Evolutionary conservation across 2,113 vertebrate genomes (phyloP).

Genomic region (Lonchura striata): DNA sequence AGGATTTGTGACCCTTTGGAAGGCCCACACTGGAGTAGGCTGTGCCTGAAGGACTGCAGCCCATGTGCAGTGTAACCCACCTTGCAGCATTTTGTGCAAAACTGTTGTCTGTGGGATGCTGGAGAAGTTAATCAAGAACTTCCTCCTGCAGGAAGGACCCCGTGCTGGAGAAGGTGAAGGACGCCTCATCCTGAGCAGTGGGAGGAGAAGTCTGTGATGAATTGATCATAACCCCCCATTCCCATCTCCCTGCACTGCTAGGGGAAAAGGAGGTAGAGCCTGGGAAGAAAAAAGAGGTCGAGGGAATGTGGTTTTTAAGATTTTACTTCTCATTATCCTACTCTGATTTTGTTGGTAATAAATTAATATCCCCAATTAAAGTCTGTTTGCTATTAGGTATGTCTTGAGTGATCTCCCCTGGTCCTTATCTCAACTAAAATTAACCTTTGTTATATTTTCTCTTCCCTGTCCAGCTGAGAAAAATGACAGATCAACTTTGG

Average conservation of each 20-base stretch:
- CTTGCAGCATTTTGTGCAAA: neutral
- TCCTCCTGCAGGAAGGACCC: neutral
- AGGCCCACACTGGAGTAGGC: neutral
- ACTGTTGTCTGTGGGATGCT: neutral
- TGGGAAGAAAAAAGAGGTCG: neutral
- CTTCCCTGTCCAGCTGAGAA: neutral
- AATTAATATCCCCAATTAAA: accelerated
- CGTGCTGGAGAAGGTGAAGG: neutral
- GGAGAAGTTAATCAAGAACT: neutral
- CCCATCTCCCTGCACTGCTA: neutral
- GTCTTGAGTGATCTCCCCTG: neutral
- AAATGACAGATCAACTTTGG: neutral
- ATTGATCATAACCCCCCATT: neutral
- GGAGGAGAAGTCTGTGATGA: neutral
- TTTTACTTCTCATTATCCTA: neutral
- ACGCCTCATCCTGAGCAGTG: accelerated
- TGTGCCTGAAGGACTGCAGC: neutral
- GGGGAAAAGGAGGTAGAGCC: neutral
- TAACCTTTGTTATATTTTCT: neutral
- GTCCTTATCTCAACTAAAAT: neutral
- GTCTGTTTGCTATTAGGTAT: neutral
- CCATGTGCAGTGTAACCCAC: neutral
- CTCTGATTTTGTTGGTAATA: neutral
- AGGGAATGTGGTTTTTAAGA: neutral
- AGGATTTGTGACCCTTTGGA: neutral